Conservation (phyloP, 2,888 invertebrate species). For the Eurytoma adleriae region DNA sequence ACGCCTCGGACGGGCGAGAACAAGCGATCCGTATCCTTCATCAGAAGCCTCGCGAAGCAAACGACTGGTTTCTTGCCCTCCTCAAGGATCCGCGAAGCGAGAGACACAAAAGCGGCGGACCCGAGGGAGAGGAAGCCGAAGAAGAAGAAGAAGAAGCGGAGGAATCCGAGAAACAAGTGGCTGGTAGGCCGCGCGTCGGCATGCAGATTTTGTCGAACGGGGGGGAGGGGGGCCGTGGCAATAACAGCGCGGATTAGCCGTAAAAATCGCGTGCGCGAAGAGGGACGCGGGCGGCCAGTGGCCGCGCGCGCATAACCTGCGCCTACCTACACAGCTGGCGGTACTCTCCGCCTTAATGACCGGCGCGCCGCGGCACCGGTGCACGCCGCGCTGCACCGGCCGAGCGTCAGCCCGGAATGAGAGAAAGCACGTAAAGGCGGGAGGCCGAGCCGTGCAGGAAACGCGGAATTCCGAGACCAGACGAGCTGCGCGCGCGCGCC, state of each 20-base stretch:
- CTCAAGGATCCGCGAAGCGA: too few relatives aligned
- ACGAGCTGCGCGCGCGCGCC: too few relatives aligned
- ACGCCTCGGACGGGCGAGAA: too few relatives aligned
- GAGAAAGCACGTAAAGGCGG: constrained; percentile 10
- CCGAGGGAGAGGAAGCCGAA: not conserved
- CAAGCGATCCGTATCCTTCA: too few relatives aligned
- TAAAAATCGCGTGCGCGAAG: constrained; percentile 43
- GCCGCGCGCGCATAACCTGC: constrained; percentile 7
- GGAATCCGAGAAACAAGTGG: constrained; percentile 38
- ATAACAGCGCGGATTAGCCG: constrained; percentile 53
- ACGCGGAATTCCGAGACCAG: too few relatives aligned
- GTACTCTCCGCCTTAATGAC: constrained; percentile 50
- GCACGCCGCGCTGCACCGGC: not conserved
- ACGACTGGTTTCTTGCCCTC: too few relatives aligned
- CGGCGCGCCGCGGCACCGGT: not conserved
- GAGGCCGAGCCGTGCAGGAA: not conserved
- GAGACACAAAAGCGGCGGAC: too few relatives aligned
- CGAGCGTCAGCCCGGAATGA: not conserved
- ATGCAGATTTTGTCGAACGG: constrained; percentile 29
- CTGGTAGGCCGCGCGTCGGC: not conserved
- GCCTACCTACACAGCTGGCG: constrained; percentile 34
- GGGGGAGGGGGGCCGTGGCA: constrained; percentile 42
- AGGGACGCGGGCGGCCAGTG: not conserved
- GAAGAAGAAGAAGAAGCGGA: constrained; percentile 5
- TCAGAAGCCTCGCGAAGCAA: too few relatives aligned